A percentile compares a stretch with the other conserved stretches of the same genome.
Conservation (phyloP, 2,113 vertebrate species). For the Poeciliopsis prolifica region DNA sequence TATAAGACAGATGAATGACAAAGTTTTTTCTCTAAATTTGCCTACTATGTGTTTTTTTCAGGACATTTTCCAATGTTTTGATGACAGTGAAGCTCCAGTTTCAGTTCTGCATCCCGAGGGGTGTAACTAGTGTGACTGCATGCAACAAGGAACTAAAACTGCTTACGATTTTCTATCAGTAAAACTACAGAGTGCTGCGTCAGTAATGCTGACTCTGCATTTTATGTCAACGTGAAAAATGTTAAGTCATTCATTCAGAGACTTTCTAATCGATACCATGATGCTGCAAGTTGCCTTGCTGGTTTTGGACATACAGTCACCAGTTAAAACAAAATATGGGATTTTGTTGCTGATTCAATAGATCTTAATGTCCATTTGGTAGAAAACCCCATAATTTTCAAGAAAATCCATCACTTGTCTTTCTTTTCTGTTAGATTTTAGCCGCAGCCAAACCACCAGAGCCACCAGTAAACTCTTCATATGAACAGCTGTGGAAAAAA, state of each 20-base stretch:
- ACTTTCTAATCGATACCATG: background rate
- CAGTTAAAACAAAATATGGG: background rate
- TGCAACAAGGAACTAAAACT: conserved; percentile 20
- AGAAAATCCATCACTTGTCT: too few relatives aligned
- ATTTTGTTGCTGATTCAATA: background rate
- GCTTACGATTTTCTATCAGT: background rate
- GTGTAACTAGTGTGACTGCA: too few relatives aligned
- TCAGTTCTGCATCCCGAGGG: background rate
- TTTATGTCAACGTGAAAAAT: background rate
- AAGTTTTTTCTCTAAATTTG: background rate
- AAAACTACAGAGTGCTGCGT: background rate
- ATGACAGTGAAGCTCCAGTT: conserved; percentile 1
- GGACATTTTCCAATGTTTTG: too few relatives aligned
- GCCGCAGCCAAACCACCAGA: too few relatives aligned
- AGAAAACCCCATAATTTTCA: background rate
- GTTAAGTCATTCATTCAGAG: background rate
- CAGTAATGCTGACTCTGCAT: background rate
- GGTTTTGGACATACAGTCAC: background rate
- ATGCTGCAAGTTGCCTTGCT: background rate
- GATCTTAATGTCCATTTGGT: background rate
- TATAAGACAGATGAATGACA: background rate
- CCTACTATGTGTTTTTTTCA: background rate
- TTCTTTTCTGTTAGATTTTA: too few relatives aligned
- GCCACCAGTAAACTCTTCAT: too few relatives aligned
- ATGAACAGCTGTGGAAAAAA: too few relatives aligned